phyloP scores from a whole-genome alignment of 2,888 invertebrate genomes.

The Leptinotarsa tumamoca region DNA sequence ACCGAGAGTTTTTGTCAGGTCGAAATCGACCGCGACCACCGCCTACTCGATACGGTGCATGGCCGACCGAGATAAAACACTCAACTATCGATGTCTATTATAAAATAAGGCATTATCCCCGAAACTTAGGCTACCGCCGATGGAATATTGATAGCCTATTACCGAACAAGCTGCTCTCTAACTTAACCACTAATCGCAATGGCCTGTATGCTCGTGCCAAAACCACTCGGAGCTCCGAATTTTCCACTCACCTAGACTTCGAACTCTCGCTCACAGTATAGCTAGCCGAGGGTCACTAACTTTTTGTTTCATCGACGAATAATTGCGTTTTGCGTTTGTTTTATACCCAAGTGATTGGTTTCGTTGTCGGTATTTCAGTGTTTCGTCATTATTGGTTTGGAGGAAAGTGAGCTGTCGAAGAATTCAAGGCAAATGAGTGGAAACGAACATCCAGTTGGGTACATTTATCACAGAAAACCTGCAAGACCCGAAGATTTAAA shows the following conservation, averaged over 20 bases:
- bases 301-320: constrained; percentile 10
- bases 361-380: neutral
- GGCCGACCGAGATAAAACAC: constrained; percentile 24
- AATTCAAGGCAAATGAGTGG: neutral
- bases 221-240: constrained; percentile 28
- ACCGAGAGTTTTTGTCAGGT: constrained; percentile 10
- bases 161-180: constrained; percentile 36
- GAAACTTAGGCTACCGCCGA: constrained; percentile 35
- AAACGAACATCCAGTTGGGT: neutral
- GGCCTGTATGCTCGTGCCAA: constrained; percentile 25
- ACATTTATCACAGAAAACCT: too few relatives aligned
- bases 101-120: constrained; percentile 39
- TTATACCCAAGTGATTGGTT: constrained; percentile 9
- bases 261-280: neutral
- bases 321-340: constrained; percentile 12
- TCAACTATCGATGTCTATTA: constrained; percentile 30
- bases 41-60: constrained; percentile 9
- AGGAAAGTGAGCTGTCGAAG: neutral
- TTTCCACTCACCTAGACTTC: constrained; percentile 32
- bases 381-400: constrained; percentile 5
- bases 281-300: constrained; percentile 15
- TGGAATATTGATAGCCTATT: constrained; percentile 39
- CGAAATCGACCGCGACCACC: constrained; percentile 17
- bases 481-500: too few relatives aligned
- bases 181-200: constrained; percentile 37